phyloP scores from a whole-genome alignment of 2,888 invertebrate genomes.

The Lobophora halterata region DNA sequence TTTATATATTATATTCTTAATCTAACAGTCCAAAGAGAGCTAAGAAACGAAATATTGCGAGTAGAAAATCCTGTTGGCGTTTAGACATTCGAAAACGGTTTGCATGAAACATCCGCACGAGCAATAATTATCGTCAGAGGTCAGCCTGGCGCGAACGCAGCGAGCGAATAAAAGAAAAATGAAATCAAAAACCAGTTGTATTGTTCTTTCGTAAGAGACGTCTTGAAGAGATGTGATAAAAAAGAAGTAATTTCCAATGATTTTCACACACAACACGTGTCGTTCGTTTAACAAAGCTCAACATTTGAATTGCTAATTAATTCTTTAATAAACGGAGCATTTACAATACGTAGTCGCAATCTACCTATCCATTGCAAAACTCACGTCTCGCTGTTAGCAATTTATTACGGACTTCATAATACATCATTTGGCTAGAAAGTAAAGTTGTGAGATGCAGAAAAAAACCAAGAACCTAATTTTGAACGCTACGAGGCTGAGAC shows the following conservation, averaged over 20 bases:
- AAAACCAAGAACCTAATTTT: conserved; percentile 48
- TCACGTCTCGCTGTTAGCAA: conserved; percentile 30
- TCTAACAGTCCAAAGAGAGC: conserved; percentile 8
- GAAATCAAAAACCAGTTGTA: conserved; percentile 72
- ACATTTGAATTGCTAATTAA: conserved; percentile 43
- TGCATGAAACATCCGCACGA: conserved; percentile 53
- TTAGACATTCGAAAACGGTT: conserved; percentile 34
- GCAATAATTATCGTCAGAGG: conserved; percentile 43
- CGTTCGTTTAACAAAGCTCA: conserved; percentile 38
- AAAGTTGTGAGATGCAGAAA: conserved; percentile 42
- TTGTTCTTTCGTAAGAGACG: conserved; percentile 69
- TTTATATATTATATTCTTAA: conserved; percentile 2
- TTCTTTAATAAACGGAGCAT: conserved; percentile 39
- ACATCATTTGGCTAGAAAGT: conserved; percentile 60
- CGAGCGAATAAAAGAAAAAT: conserved; percentile 62
- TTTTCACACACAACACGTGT: conserved; percentile 61
- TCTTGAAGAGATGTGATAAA: conserved; percentile 62
- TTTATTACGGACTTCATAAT: conserved; percentile 39
- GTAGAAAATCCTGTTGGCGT: conserved; percentile 13
- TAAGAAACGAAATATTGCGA: no score
- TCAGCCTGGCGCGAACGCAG: conserved; percentile 33
- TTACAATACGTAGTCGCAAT: conserved; percentile 23
- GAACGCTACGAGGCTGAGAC: conserved; percentile 50
- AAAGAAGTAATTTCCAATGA: conserved; percentile 53
- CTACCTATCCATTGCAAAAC: conserved; percentile 24